Conservation (phyloP, 1,140 invertebrate genomes). For the Drosophila lacertosa region DNA sequence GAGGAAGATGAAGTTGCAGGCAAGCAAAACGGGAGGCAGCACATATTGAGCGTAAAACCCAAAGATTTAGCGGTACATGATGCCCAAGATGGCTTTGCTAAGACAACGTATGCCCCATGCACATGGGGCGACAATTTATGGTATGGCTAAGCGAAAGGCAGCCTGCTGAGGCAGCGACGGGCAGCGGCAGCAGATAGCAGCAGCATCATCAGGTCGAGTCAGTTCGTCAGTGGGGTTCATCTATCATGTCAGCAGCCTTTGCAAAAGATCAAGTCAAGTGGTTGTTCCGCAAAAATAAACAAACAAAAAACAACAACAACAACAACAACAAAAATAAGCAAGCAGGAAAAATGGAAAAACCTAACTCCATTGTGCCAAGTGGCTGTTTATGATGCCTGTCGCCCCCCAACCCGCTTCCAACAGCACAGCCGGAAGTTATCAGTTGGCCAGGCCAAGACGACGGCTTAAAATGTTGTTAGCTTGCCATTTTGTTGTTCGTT, state of each 20-base stretch:
- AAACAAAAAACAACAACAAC: neutral
- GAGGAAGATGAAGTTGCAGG: neutral
- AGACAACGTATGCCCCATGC: slow-evolving; percentile 65
- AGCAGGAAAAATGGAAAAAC: neutral
- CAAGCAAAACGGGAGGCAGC: neutral
- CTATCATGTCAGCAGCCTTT: slow-evolving; percentile 41
- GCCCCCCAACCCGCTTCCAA: neutral
- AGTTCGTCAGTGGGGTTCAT: slow-evolving; percentile 37
- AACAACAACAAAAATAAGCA: slow-evolving; percentile 6
- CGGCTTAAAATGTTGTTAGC: slow-evolving; percentile 64
- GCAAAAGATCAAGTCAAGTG: slow-evolving; percentile 38
- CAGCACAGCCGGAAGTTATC: slow-evolving; percentile 66
- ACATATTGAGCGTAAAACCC: slow-evolving; percentile 78
- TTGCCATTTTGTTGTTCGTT: slow-evolving; percentile 50
- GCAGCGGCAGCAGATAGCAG: neutral
- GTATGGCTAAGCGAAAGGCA: slow-evolving; percentile 4
- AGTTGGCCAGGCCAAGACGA: slow-evolving; percentile 54
- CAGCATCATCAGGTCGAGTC: slow-evolving; percentile 18
- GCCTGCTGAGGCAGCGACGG: neutral
- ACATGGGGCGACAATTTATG: slow-evolving; percentile 58
- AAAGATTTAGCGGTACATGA: slow-evolving; percentile 78
- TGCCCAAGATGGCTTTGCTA: slow-evolving; percentile 67
- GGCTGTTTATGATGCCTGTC: slow-evolving; percentile 73
- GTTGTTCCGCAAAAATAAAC: slow-evolving; percentile 10
- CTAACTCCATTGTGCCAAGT: slow-evolving; percentile 55